Percentiles rank a stretch among this genome's conserved stretches.
These are phyloP conservation scores for Rhizomys pruinosus DNA, from an alignment of 2,113 vertebrate species.

Conservation along the genomic window DNA sequence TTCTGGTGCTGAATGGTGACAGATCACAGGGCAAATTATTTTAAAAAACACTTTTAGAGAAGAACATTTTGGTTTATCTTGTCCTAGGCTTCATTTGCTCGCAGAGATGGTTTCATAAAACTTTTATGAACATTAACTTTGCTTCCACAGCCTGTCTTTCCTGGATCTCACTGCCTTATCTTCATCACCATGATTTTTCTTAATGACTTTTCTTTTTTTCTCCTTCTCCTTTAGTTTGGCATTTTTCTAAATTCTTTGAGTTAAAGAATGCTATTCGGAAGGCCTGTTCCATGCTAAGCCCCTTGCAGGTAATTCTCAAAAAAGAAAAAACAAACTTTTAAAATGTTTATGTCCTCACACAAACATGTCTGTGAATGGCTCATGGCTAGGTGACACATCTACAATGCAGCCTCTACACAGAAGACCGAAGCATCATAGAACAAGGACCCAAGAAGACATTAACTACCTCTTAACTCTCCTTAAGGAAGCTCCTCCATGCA, in stretches of 20 bases:
- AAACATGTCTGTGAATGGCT: too few species aligned
- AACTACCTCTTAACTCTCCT: too few species aligned
- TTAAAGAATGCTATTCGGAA: not conserved
- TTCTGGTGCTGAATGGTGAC: not conserved
- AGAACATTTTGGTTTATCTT: constrained; percentile 55
- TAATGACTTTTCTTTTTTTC: constrained; percentile 15
- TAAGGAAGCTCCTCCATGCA: too few species aligned
- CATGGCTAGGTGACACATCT: too few species aligned
- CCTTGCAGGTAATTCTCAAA: not conserved
- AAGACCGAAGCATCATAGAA: too few species aligned
- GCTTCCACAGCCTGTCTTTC: not conserved
- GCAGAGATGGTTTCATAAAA: constrained; percentile 49
- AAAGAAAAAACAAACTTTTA: not conserved
- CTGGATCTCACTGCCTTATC: not conserved
- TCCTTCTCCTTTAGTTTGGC: not conserved
- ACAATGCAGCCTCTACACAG: too few species aligned
- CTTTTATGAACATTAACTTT: constrained; percentile 59
- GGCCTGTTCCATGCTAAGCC: not conserved
- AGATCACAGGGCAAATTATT: constrained; percentile 27
- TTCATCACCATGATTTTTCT: not conserved
- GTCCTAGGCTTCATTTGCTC: constrained; percentile 27
- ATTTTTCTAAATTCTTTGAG: constrained; percentile 36
- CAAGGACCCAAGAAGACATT: too few species aligned
- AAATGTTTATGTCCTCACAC: constrained; percentile 14
- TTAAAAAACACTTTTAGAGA: constrained; percentile 57